Evolutionary conservation across 2,797 vertebrate genomes (phyloP), one percentile per base, ranked within the genome.

Genomic region (Amniataba percoides): DNA sequence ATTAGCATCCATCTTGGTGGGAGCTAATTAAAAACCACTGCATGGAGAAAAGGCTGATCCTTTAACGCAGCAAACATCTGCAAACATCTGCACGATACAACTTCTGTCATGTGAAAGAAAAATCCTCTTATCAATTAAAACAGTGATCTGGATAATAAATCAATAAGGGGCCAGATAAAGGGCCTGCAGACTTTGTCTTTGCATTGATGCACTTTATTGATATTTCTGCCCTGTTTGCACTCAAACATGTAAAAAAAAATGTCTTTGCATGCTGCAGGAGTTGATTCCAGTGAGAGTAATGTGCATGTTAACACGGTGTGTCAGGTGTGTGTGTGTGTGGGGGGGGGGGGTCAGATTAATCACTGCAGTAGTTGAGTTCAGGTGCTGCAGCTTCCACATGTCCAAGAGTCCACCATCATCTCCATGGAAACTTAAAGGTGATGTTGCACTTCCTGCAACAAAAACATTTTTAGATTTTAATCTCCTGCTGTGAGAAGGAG

Each of bases 1-100:
- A 91, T 93, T 92, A 92, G 91, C 92, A 77, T 92, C 92, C 92
- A 92, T 93, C 87, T 93, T 89, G 88, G 80, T 59, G 23, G 59
- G 53, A 72, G 80, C 53, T 88, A 82, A 92, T 93, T 92, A 87
- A 84, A 34, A 83, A 43, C 55, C 72, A 27, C 85, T 66, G 71
- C 80, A 78, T 18, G 53, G 46, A 85, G 45, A 69, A 61, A 83
- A 31, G 66, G 5, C 39, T 58, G 39, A 27, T 14, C 34, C 58
- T 40, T 45, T 74, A 61, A 42, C 27, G 0, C 13, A 4, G 0
- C 25, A 36, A 59, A n/a, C n/a, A n/a, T n/a, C n/a, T n/a, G n/a
- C n/a, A n/a, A n/a, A n/a, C n/a, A n/a, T n/a, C n/a, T n/a, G n/a
- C n/a, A n/a, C n/a, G n/a, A n/a, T n/a, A n/a, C n/a, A 56, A 70